These are phyloP conservation scores for Eledone cirrhosa DNA, from an alignment of 2,888 invertebrate species.

Conservation along the genomic window DNA sequence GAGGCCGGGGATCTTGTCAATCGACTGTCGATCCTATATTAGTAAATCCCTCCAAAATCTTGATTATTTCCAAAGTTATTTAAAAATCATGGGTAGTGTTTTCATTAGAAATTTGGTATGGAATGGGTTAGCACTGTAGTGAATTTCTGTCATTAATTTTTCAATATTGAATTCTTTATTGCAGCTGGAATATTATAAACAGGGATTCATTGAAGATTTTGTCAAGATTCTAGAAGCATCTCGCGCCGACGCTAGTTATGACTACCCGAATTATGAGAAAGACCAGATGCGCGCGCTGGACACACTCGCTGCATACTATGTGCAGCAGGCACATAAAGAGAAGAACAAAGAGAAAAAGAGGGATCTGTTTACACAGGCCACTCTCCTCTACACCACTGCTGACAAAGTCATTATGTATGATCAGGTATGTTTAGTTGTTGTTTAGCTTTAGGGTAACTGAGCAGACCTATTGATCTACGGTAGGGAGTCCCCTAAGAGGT, in stretches of 20 bases:
- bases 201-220: conserved; percentile 90
- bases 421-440: conserved; percentile 73
- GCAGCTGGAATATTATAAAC: conserved; percentile 95
- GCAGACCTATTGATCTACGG: no score
- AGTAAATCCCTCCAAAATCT: no score
- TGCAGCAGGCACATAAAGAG: conserved; percentile 84
- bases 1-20: no score
- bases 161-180: neutral
- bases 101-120: no score
- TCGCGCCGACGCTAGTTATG: conserved; percentile 69
- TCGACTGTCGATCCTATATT: no score
- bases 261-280: conserved; percentile 81
- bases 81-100: no score
- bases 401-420: conserved; percentile 99
- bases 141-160: no score
- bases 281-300: conserved; percentile 98
- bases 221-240: conserved; percentile 92
- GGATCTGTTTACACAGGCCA: conserved; percentile 90
- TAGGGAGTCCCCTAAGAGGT: no score
- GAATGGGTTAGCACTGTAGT: no score
- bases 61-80: no score
- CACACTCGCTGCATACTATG: conserved; percentile 98
- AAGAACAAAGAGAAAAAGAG: conserved; percentile 91
- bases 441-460: no score
- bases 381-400: conserved; percentile 95